Percentiles rank a stretch among this genome's conserved stretches.
These are phyloP conservation scores for Neuroterus valhalla DNA, from an alignment of 1,140 invertebrate species.

Conservation along the genomic window DNA sequence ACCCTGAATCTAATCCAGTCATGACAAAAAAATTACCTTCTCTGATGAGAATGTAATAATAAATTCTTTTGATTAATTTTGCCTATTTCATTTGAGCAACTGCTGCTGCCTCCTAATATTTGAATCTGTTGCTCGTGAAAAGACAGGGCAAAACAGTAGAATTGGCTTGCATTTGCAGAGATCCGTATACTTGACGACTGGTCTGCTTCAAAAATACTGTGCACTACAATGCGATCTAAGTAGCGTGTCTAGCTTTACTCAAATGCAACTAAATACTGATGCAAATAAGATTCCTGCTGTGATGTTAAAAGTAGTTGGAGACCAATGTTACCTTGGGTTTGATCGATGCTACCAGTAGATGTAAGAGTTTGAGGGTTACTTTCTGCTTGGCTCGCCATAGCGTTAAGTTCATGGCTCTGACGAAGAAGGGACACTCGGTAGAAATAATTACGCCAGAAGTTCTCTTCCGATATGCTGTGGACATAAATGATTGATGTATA, in stretches of 20 bases:
- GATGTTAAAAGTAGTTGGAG: background rate
- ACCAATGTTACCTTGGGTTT: slow-evolving; percentile 70
- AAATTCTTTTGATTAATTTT: too few species aligned
- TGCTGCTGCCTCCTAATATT: too few species aligned
- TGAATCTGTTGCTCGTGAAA: too few species aligned
- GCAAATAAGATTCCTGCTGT: slow-evolving; percentile 37
- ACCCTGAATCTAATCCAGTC: too few species aligned
- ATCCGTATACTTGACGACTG: background rate
- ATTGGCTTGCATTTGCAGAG: background rate
- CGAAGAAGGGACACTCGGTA: slow-evolving; percentile 98
- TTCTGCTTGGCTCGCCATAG: slow-evolving; percentile 77
- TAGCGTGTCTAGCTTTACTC: slow-evolving; percentile 47
- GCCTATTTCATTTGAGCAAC: too few species aligned
- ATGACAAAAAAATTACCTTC: too few species aligned
- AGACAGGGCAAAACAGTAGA: background rate
- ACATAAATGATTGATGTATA: slow-evolving; percentile 34
- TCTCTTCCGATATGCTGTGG: slow-evolving; percentile 95
- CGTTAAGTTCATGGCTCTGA: slow-evolving; percentile 92
- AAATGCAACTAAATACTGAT: slow-evolving; percentile 39
- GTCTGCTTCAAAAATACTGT: slow-evolving; percentile 37
- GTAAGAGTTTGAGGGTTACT: slow-evolving; percentile 67
- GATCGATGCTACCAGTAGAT: slow-evolving; percentile 69
- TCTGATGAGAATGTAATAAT: too few species aligned
- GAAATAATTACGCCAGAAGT: slow-evolving; percentile 99
- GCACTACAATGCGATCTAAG: slow-evolving; percentile 52